A percentile compares a stretch with the other conserved stretches of the same genome.
Conservation (phyloP, 2,888 invertebrate species). For the Parascotia fuliginaria region DNA sequence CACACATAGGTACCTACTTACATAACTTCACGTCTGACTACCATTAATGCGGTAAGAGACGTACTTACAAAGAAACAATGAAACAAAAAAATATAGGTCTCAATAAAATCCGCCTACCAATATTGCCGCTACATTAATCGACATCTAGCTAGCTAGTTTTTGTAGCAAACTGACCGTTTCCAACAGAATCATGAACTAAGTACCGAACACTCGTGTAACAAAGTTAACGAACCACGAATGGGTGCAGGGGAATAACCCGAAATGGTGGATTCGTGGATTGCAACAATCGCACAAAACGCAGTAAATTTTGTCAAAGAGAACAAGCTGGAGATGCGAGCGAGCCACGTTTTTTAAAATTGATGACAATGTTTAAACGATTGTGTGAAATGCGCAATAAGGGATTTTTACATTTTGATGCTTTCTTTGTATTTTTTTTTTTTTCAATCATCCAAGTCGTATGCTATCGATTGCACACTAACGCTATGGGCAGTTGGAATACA, state of each 20-base stretch:
- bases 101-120: slow-evolving; percentile 3
- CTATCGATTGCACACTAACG: no score
- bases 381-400: background rate
- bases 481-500: no score
- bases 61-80: no score
- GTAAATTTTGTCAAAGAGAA: slow-evolving; percentile 62
- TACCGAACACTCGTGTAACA: slow-evolving; percentile 73
- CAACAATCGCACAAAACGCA: slow-evolving; percentile 79
- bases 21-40: no score
- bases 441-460: no score
- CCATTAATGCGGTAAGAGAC: no score
- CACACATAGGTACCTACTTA: no score
- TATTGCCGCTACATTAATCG: slow-evolving; percentile 26
- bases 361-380: slow-evolving; percentile 9
- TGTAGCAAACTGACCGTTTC: slow-evolving; percentile 43
- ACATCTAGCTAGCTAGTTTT: slow-evolving; percentile 30
- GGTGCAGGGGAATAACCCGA: slow-evolving; percentile 74
- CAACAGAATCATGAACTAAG: slow-evolving; percentile 72
- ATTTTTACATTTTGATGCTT: no score
- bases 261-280: slow-evolving; percentile 76
- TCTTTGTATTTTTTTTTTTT: no score
- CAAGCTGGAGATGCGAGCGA: slow-evolving; percentile 48
- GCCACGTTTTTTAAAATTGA: no score
- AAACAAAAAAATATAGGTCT: no score
- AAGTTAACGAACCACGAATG: slow-evolving; percentile 82